Evolutionary conservation across 2,113 vertebrate species (phyloP).

Genomic region (Verasper variegatus): DNA sequence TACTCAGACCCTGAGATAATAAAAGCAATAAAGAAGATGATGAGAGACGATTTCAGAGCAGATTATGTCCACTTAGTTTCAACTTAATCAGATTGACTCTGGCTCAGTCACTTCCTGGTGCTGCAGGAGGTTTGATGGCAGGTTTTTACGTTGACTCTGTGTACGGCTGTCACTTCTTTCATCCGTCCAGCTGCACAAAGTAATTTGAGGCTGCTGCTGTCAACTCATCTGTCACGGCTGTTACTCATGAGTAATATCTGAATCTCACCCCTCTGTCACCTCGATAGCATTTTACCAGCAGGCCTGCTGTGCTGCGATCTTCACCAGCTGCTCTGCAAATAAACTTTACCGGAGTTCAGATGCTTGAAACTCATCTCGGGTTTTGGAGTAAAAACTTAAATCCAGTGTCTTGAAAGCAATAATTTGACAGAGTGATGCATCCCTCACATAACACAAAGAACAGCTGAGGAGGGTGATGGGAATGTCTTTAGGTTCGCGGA

Average conservation of each 20-base stretch:
- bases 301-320: background rate
- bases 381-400: too few species aligned
- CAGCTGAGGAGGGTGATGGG: too few species aligned
- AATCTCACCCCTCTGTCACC: conserved; percentile 26
- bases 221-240: conserved; percentile 61
- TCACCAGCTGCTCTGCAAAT: too few species aligned
- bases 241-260: background rate
- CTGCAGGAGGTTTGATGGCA: conserved; percentile 73
- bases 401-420: too few species aligned
- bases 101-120: background rate
- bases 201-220: conserved; percentile 78
- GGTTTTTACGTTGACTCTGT: conserved; percentile 81
- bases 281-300: conserved; percentile 1
- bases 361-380: too few species aligned
- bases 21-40: background rate
- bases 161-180: conserved; percentile 82
- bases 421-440: too few species aligned
- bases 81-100: too few species aligned
- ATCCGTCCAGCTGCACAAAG: conserved; percentile 72
- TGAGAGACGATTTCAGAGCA: background rate
- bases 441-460: too few species aligned
- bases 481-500: too few species aligned
- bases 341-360: too few species aligned
- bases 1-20: background rate
- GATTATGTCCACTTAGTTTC: background rate